These are phyloP conservation scores for Melanostoma mellinum DNA, from an alignment of 2,888 invertebrate species.

Conservation along the genomic window DNA sequence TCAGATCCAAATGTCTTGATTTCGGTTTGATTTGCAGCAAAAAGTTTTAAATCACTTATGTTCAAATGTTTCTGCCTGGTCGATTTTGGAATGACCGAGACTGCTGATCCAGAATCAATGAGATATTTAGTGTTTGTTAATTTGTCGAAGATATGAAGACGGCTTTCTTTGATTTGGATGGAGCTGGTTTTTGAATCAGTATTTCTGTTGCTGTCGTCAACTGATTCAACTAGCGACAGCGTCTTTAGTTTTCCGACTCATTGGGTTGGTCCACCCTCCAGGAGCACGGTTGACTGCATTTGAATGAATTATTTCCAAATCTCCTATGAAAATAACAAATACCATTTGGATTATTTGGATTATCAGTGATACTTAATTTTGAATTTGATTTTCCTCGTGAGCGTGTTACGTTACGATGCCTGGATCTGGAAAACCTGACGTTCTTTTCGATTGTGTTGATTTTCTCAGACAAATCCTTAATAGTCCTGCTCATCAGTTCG, in stretches of 20 bases:
- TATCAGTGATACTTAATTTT: no score
- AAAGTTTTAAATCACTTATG: neutral
- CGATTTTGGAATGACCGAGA: neutral
- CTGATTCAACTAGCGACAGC: neutral
- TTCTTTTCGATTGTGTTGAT: no score
- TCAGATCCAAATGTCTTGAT: neutral
- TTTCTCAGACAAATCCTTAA: no score
- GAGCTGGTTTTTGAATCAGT: neutral
- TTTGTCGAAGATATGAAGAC: neutral
- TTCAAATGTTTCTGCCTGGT: neutral
- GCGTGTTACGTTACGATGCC: no score
- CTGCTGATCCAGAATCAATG: neutral
- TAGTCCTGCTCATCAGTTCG: no score
- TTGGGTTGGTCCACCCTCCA: neutral
- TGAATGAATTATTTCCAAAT: no score
- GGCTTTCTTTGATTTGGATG: neutral
- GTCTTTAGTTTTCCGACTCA: neutral
- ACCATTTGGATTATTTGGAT: no score
- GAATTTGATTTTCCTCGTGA: no score
- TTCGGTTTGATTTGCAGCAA: neutral
- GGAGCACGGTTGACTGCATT: no score
- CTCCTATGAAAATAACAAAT: no score
- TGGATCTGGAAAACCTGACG: no score
- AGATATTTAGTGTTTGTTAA: neutral
- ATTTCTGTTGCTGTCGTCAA: neutral